A percentile compares a stretch with the other conserved stretches of the same genome.
Evolutionary conservation across 2,113 vertebrate species (phyloP).

Genomic region (Phylloscopus whistleri): DNA sequence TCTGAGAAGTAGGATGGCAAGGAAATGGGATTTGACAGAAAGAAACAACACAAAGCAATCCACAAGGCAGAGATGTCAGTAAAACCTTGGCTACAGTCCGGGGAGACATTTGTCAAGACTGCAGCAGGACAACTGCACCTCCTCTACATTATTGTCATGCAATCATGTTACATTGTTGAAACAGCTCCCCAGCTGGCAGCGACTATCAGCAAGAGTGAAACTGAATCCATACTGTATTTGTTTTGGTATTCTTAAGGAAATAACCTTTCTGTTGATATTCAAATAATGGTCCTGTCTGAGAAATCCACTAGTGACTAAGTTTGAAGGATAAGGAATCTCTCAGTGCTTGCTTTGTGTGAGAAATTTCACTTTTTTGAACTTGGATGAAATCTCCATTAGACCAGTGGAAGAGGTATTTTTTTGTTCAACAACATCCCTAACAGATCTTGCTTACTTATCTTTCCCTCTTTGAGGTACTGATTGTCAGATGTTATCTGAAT

Average conservation of each 20-base stretch:
- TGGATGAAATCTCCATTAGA: not conserved
- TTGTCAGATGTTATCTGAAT: not conserved
- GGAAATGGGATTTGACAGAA: not conserved
- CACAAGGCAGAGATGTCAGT: not conserved
- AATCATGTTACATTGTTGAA: not conserved
- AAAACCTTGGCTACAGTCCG: not conserved
- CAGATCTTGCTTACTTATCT: not conserved
- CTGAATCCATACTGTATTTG: not conserved
- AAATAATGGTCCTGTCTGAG: not conserved
- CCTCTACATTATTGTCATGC: not conserved
- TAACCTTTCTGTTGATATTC: not conserved
- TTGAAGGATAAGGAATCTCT: not conserved
- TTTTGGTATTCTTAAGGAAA: not conserved
- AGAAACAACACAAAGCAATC: not conserved
- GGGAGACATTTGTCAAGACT: not conserved
- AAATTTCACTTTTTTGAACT: not conserved
- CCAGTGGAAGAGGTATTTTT: not conserved
- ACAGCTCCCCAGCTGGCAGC: not conserved
- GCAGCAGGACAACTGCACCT: not conserved
- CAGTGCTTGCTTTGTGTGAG: not conserved
- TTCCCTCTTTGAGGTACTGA: constrained; percentile 4
- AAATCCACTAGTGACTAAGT: not conserved
- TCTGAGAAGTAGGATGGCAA: not conserved
- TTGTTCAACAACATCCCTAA: not conserved
- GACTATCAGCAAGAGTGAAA: not conserved